Conservation (phyloP, 2,113 vertebrate genomes). For the Neodon shergylaensis region DNA sequence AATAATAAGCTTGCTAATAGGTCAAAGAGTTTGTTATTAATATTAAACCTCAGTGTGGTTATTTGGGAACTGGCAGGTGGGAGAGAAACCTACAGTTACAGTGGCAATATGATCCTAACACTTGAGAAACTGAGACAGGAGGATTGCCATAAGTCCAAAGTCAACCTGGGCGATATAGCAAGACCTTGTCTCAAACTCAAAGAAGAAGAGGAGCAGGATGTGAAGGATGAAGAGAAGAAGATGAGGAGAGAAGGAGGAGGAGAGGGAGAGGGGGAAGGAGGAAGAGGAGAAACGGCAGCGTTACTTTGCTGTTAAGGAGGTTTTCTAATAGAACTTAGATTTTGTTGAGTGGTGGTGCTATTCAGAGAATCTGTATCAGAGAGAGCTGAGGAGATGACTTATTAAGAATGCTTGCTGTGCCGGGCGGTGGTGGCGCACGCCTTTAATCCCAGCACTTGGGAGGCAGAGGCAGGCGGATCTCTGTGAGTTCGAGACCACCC, state of each 20-base stretch:
- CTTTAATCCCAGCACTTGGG: no score
- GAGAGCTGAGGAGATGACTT: not conserved
- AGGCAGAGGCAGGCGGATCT: no score
- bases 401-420: not conserved
- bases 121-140: not conserved
- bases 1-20: no score
- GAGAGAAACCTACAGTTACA: no score
- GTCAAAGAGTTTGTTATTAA: no score
- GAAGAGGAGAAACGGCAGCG: not conserved
- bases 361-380: not conserved
- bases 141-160: not conserved
- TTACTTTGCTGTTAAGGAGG: not conserved
- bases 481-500: no score
- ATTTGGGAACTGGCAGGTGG: no score
- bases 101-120: no score
- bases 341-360: not conserved
- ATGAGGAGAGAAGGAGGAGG: not conserved
- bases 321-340: not conserved
- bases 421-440: no score
- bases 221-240: not conserved
- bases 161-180: not conserved
- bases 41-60: no score
- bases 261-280: not conserved
- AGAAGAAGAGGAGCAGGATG: not conserved
- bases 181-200: not conserved